Evolutionary conservation across 2,797 vertebrate species (phyloP).

Genomic region (Platalea minor): DNA sequence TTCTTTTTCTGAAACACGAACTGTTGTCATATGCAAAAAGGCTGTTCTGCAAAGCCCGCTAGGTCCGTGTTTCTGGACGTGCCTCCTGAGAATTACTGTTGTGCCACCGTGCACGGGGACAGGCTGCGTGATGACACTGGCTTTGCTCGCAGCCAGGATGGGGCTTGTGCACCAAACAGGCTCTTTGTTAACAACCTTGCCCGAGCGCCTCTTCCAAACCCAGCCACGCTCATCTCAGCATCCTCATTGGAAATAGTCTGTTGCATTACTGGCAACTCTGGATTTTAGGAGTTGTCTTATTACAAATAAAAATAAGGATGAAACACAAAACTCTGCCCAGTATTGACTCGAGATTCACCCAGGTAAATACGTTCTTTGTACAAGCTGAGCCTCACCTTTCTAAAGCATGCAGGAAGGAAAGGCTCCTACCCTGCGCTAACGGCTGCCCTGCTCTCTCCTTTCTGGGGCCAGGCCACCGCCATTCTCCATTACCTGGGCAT

Average conservation of each 20-base stretch:
- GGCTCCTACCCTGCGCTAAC: not conserved
- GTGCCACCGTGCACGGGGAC: accelerated
- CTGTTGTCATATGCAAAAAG: not conserved
- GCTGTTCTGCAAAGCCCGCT: not conserved
- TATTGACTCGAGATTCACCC: not conserved
- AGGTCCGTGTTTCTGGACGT: not conserved
- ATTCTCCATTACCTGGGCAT: slow-evolving; percentile 84
- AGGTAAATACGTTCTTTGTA: not conserved
- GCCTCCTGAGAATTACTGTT: not conserved
- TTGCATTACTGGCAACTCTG: not conserved
- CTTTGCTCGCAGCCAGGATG: not conserved
- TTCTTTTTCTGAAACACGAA: not conserved
- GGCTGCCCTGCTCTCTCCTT: not conserved
- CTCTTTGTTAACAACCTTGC: not conserved
- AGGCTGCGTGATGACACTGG: not conserved
- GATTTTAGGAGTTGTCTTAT: not conserved
- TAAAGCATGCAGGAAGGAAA: not conserved
- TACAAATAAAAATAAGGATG: not conserved
- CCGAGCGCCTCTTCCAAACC: not conserved
- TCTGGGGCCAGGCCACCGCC: slow-evolving; percentile 82
- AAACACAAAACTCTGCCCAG: not conserved
- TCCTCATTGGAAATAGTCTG: not conserved
- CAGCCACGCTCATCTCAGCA: not conserved
- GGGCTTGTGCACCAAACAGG: not conserved
- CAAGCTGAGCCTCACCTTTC: not conserved